Evolutionary conservation across 2,888 invertebrate species (phyloP).

Genomic region (Hypselothyrea guttata): DNA sequence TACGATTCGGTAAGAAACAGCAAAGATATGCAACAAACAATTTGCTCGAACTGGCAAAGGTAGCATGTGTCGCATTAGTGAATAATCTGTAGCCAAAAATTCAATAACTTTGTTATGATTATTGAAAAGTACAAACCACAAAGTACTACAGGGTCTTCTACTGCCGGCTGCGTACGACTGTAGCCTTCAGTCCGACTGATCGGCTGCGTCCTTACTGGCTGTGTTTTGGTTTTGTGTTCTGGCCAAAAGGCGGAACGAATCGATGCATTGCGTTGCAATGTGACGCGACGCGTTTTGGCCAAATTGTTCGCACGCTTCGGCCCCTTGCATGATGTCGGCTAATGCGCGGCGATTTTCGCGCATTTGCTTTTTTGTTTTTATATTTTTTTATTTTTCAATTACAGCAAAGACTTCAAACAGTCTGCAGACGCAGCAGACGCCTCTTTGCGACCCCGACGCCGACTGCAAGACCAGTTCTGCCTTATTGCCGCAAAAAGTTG

Average conservation of each 20-base stretch:
- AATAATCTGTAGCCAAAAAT: no score
- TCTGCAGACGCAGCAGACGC: constrained; percentile 3
- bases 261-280: constrained; percentile 26
- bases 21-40: no score
- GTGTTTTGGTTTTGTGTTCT: constrained; percentile 8
- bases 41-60: no score
- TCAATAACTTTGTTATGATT: no score
- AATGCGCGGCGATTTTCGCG: constrained; percentile 71
- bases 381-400: constrained; percentile 59
- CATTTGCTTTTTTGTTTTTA: constrained; percentile 55
- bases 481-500: constrained; percentile 43
- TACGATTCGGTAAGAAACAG: no score
- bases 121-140: no score
- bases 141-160: no score
- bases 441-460: not conserved
- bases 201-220: no score
- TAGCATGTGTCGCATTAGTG: no score
- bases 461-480: constrained; percentile 3
- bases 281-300: constrained; percentile 14
- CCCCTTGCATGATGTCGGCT: constrained; percentile 38
- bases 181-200: no score
- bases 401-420: constrained; percentile 2
- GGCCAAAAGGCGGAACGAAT: constrained; percentile 64
- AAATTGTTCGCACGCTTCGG: constrained; percentile 75
- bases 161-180: no score